Conservation (phyloP, 2,888 invertebrate genomes). For the Acleris holmiana region DNA sequence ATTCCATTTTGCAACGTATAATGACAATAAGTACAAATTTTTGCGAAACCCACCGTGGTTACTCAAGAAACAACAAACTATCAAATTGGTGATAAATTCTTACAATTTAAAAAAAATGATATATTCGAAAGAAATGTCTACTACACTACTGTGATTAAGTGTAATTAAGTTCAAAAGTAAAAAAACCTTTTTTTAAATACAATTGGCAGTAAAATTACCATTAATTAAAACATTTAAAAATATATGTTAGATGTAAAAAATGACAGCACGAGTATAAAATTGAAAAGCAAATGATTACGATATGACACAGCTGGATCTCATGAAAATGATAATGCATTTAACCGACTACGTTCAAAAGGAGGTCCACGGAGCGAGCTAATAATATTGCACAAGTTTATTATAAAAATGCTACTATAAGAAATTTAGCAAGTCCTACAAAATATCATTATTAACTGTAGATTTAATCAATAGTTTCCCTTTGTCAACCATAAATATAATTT, state of each 20-base stretch:
- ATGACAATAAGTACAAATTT: constrained; percentile 47
- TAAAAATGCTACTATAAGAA: constrained; percentile 9
- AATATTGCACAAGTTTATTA: constrained; percentile 18
- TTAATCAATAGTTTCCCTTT: too few species aligned
- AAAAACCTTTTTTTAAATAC: constrained; percentile 33
- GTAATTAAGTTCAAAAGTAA: constrained; percentile 3
- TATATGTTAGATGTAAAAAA: constrained; percentile 7
- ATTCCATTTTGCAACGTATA: constrained; percentile 49
- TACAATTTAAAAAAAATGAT: constrained; percentile 36
- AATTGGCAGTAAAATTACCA: constrained; percentile 26
- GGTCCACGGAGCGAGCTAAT: constrained; percentile 1
- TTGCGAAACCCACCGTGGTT: constrained; percentile 45
- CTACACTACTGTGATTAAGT: constrained; percentile 19
- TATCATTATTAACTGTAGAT: background rate
- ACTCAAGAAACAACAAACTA: constrained; percentile 20
- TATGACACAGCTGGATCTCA: background rate
- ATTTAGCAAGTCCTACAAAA: constrained; percentile 5
- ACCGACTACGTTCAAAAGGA: background rate
- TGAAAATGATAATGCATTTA: constrained; percentile 1
- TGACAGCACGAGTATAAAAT: constrained; percentile 12
- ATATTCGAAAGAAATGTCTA: constrained; percentile 24
- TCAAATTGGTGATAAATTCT: constrained; percentile 28
- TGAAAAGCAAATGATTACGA: constrained; percentile 8
- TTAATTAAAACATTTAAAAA: constrained; percentile 13
- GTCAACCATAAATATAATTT: constrained; percentile 9